Conservation (phyloP, 2,113 vertebrate genomes). For the Ginglymostoma cirratum region DNA sequence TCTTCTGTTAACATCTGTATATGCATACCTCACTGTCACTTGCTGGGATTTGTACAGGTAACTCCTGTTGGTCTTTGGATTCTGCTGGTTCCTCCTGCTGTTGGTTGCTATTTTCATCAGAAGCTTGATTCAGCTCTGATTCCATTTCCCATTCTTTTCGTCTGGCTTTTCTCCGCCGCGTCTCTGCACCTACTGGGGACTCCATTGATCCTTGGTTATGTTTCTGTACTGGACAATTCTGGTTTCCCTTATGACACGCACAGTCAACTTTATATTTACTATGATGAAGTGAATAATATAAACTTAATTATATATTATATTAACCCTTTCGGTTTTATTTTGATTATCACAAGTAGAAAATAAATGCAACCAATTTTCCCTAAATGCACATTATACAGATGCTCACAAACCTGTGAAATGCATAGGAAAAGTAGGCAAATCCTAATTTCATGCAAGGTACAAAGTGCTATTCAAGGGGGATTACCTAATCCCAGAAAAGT, state of each 20-base stretch:
- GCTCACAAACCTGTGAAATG: not conserved
- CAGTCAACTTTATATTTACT: slow-evolving; percentile 99
- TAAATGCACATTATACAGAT: not conserved
- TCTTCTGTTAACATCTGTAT: not conserved
- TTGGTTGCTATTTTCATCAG: slow-evolving; percentile 66
- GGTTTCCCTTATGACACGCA: slow-evolving; percentile 94
- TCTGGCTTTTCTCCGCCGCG: slow-evolving; percentile 80
- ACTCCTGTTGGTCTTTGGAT: slow-evolving; percentile 56
- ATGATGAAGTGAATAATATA: slow-evolving; percentile 39
- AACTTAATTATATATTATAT: not conserved
- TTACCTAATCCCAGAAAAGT: not conserved
- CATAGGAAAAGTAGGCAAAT: not conserved
- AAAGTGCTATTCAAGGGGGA: not conserved
- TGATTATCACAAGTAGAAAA: not conserved
- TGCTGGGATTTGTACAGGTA: slow-evolving; percentile 44
- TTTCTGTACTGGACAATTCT: slow-evolving; percentile 96
- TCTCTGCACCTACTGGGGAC: slow-evolving; percentile 78
- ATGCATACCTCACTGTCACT: slow-evolving; percentile 78
- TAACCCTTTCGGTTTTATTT: not conserved
- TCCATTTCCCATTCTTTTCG: slow-evolving; percentile 79
- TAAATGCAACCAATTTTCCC: not conserved
- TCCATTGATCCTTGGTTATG: slow-evolving; percentile 81
- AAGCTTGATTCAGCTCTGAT: slow-evolving; percentile 46
- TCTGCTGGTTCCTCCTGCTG: slow-evolving; percentile 59
- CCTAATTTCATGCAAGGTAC: not conserved